phyloP scores from a whole-genome alignment of 2,797 vertebrate species.

The Pseudomugil gertrudae region DNA sequence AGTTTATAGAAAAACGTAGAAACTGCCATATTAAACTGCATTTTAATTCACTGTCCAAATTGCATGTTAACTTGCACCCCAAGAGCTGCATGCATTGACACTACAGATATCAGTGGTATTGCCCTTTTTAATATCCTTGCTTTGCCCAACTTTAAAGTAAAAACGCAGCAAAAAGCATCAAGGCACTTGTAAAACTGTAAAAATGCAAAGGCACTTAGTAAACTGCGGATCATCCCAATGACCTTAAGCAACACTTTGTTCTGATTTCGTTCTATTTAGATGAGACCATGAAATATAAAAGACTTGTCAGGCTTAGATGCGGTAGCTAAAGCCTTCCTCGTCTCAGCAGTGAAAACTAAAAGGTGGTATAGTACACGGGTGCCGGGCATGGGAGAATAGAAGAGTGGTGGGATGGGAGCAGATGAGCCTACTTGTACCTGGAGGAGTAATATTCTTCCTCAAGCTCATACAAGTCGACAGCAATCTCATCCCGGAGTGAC shows the following conservation, averaged over 20 bases:
- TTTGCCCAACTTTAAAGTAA: background rate
- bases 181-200: slow-evolving; percentile 49
- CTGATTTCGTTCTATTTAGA: slow-evolving; percentile 35
- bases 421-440: slow-evolving; percentile 95
- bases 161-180: slow-evolving; percentile 9
- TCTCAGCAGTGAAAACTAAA: slow-evolving; percentile 52
- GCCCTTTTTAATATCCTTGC: background rate
- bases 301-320: slow-evolving; percentile 11
- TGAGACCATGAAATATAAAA: background rate
- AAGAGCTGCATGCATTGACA: slow-evolving; percentile 1
- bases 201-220: slow-evolving; percentile 25
- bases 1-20: background rate
- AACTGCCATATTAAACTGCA: slow-evolving; percentile 3
- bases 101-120: slow-evolving; percentile 13
- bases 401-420: slow-evolving; percentile 54
- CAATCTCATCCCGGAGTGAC: slow-evolving; percentile 93
- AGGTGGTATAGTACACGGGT: slow-evolving; percentile 47
- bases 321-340: slow-evolving; percentile 29
- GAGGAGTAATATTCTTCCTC: slow-evolving; percentile 99
- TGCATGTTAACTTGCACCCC: background rate
- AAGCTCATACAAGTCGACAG: slow-evolving; percentile 97
- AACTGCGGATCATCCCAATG: slow-evolving; percentile 27
- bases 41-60: background rate
- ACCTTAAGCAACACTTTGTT: slow-evolving; percentile 20
- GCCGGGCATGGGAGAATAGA: slow-evolving; percentile 48